These are phyloP conservation scores for Centrocercus urophasianus DNA, from an alignment of 2,113 vertebrate species.

Conservation along the genomic window DNA sequence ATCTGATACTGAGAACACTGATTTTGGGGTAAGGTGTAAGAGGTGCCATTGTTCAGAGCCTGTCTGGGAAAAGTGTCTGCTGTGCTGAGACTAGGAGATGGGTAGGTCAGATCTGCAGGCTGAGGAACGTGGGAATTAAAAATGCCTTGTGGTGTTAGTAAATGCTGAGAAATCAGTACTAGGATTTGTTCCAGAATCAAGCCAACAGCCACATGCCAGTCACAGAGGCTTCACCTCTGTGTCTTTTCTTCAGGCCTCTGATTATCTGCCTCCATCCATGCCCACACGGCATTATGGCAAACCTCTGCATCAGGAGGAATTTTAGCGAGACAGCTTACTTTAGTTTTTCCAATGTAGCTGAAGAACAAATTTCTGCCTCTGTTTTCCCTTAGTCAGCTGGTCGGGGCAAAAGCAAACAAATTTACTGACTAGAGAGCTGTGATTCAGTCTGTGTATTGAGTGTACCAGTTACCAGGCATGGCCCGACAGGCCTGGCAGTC, in stretches of 20 bases:
- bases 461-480: not conserved
- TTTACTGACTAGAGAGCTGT: not conserved
- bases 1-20: not conserved
- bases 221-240: not conserved
- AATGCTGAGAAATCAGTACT: not conserved
- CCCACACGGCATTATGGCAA: not conserved
- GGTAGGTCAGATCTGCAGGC: not conserved
- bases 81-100: not conserved
- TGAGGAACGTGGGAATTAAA: not conserved
- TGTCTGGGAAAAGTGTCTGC: not conserved
- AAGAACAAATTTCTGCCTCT: not conserved
- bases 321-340: not conserved
- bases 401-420: not conserved
- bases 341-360: not conserved
- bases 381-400: not conserved
- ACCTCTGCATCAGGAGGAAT: not conserved
- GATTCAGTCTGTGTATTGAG: not conserved
- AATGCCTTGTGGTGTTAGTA: not conserved
- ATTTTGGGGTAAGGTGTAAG: not conserved
- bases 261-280: not conserved
- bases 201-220: not conserved
- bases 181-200: not conserved
- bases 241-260: not conserved
- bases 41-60: not conserved
- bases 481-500: not conserved